Percentiles rank a stretch among this genome's conserved stretches.
Evolutionary conservation across 2,113 vertebrate genomes (phyloP).

Genomic region (Isichthys henryi): DNA sequence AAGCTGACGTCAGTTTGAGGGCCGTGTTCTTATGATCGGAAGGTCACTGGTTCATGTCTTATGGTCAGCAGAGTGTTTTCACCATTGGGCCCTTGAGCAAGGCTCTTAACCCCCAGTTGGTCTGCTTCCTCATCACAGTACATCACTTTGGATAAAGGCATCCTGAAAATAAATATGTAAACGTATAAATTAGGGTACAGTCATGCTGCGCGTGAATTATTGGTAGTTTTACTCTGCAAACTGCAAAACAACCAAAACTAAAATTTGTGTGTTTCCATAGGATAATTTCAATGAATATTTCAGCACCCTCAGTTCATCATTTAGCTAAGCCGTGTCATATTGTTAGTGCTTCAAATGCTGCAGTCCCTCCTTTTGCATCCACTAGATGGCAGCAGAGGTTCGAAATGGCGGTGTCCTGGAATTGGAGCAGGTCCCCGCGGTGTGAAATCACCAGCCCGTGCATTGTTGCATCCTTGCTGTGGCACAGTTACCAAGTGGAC

Average conservation of each 20-base stretch:
- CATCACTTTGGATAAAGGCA: not conserved
- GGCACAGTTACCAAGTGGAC: not conserved
- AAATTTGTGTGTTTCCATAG: not conserved
- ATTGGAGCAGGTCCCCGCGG: not conserved
- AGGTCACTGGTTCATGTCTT: not conserved
- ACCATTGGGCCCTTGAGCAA: not conserved
- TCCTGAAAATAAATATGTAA: not conserved
- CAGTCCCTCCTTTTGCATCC: not conserved
- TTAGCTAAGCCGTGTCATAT: not conserved
- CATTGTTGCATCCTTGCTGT: not conserved
- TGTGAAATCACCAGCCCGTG: not conserved
- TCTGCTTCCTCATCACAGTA: not conserved
- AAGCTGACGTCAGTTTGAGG: not conserved
- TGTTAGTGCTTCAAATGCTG: not conserved
- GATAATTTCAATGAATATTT: not conserved
- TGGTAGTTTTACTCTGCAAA: not conserved
- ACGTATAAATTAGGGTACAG: not conserved
- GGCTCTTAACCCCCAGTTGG: not conserved
- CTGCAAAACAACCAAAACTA: not conserved
- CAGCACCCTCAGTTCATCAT: not conserved
- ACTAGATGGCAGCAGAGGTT: conserved; percentile 8
- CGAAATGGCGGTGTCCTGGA: not conserved
- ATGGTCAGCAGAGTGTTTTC: not conserved
- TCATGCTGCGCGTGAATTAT: not conserved
- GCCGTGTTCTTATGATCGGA: not conserved